Conservation (phyloP, 2,113 vertebrate species). For the Aythya baeri region DNA sequence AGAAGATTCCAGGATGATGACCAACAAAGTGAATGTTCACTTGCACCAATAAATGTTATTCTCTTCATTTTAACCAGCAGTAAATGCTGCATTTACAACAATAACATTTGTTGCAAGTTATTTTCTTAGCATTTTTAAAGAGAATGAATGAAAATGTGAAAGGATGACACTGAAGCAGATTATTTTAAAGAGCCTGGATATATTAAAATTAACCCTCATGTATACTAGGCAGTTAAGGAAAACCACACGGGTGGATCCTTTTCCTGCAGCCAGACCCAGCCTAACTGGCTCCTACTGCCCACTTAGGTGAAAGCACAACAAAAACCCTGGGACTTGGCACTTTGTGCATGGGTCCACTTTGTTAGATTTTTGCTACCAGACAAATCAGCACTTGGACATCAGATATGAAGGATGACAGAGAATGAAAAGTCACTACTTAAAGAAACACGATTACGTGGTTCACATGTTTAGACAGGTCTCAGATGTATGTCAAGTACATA, state of each 20-base stretch:
- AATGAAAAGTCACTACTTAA: neutral
- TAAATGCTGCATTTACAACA: neutral
- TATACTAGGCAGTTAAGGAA: neutral
- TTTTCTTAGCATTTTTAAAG: neutral
- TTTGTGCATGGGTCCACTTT: neutral
- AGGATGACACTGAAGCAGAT: neutral
- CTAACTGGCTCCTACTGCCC: too few species aligned
- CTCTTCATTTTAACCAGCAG: neutral
- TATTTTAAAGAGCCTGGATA: neutral
- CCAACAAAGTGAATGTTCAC: neutral
- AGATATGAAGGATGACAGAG: neutral
- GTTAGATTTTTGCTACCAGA: neutral
- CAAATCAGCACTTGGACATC: neutral
- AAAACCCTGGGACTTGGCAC: neutral
- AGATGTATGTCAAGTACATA: neutral
- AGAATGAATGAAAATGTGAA: neutral
- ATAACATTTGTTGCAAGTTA: neutral
- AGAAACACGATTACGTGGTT: neutral
- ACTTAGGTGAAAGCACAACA: neutral
- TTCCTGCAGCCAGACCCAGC: neutral
- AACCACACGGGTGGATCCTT: neutral
- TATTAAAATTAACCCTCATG: neutral
- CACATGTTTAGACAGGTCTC: neutral
- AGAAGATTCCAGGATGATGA: neutral
- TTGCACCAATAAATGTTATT: neutral